Percentiles rank a stretch among this genome's conserved stretches.
phyloP scores from a whole-genome alignment of 2,888 invertebrate species.

The Acanthosepion lycidas region DNA sequence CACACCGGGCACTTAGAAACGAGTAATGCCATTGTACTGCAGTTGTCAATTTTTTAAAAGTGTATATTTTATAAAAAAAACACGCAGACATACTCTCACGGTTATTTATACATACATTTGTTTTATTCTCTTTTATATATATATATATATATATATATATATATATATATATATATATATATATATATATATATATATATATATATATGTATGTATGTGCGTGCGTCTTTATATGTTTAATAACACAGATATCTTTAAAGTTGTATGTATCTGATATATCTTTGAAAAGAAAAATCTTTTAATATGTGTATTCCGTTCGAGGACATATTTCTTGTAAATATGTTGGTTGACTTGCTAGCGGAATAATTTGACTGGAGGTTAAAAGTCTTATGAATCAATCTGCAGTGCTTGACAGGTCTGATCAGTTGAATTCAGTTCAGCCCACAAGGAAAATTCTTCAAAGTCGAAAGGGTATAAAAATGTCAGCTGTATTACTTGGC shows the following conservation, averaged over 20 bases:
- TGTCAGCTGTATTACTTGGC: not conserved
- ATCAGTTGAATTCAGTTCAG: not conserved
- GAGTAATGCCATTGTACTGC: not conserved
- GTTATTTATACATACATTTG: not conserved
- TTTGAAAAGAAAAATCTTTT: not conserved
- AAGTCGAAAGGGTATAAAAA: not conserved
- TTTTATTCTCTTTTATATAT: no score
- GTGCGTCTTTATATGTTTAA: not conserved
- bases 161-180: no score
- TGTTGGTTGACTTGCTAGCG: not conserved
- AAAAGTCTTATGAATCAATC: not conserved
- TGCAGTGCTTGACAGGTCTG: no score
- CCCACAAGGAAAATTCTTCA: not conserved
- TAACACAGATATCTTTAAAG: not conserved
- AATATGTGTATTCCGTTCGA: not conserved
- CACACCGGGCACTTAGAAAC: not conserved
- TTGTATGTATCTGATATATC: not conserved
- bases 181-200: not conserved
- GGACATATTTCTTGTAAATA: not conserved
- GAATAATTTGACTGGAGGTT: not conserved
- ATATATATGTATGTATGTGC: not conserved
- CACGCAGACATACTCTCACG: not conserved
- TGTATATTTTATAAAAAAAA: not conserved
- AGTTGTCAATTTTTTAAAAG: not conserved
- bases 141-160: no score